phyloP scores from a whole-genome alignment of 2,113 vertebrate genomes.

The Montifringilla adamsi region DNA sequence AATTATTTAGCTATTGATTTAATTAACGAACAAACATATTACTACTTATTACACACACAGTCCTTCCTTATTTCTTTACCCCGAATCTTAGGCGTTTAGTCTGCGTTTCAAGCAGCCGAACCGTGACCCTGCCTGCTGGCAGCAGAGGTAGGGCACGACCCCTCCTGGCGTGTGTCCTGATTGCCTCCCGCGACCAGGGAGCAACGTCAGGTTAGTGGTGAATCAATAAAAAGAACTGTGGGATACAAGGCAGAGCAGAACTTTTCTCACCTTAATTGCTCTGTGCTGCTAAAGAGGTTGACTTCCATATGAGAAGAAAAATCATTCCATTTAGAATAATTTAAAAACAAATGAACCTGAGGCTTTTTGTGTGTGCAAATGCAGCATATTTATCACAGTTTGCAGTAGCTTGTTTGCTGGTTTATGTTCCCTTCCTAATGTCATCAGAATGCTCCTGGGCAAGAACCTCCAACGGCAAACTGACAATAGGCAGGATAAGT shows the following conservation, averaged over 20 bases:
- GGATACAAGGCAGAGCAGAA: not conserved
- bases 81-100: too few relatives aligned
- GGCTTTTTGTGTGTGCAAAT: not conserved
- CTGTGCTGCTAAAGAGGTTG: not conserved
- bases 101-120: too few relatives aligned
- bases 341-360: not conserved
- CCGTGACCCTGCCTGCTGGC: too few relatives aligned
- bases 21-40: too few relatives aligned
- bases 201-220: not conserved
- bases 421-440: conserved; percentile 22
- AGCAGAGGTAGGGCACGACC: too few relatives aligned
- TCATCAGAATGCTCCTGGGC: conserved; percentile 8
- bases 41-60: too few relatives aligned
- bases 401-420: not conserved
- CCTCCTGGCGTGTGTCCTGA: too few relatives aligned
- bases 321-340: not conserved
- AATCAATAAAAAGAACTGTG: not conserved
- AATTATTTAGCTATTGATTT: too few relatives aligned
- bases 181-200: too few relatives aligned
- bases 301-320: not conserved
- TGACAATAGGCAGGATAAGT: not conserved
- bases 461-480: conserved; percentile 13
- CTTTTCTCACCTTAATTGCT: not conserved
- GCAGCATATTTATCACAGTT: not conserved
- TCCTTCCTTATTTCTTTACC: too few relatives aligned